Percentiles rank a stretch among this genome's conserved stretches.
These are phyloP conservation scores for Callimorpha dominula DNA, from an alignment of 2,888 invertebrate genomes.

Conservation along the genomic window DNA sequence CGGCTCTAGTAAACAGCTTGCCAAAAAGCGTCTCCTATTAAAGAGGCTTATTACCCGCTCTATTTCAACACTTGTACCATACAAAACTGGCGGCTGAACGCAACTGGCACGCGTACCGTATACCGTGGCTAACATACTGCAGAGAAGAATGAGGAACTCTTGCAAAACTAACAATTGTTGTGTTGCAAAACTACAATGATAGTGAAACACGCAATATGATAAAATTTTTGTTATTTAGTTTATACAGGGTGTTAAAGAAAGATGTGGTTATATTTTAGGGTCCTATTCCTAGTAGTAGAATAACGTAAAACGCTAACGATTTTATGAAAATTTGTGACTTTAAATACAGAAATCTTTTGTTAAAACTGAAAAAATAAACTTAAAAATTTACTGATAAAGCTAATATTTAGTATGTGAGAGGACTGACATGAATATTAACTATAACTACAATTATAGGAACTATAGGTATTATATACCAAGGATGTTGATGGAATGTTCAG, in stretches of 20 bases:
- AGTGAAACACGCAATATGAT: conserved; percentile 20
- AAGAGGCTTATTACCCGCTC: not conserved
- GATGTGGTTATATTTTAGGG: no score
- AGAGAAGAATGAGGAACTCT: conserved; percentile 40
- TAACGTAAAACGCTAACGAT: no score
- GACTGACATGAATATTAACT: no score
- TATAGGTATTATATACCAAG: no score
- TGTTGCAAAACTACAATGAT: conserved; percentile 32
- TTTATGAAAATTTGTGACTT: no score
- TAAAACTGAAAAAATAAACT: no score
- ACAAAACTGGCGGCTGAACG: conserved; percentile 46
- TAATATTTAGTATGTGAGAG: no score
- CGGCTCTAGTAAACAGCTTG: not conserved
- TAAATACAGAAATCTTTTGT: no score
- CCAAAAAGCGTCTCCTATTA: not conserved
- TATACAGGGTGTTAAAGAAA: conserved; percentile 1
- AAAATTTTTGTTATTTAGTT: conserved; percentile 27
- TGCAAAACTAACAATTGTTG: conserved; percentile 44
- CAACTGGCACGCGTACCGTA: conserved; percentile 50
- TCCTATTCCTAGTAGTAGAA: no score
- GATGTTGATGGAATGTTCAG: no score
- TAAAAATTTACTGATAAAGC: no score
- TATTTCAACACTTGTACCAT: conserved; percentile 18
- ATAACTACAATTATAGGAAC: no score
- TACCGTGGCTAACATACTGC: conserved; percentile 61